Conservation (phyloP, 2,797 vertebrate genomes). For the Pseudochromis fuscus region DNA sequence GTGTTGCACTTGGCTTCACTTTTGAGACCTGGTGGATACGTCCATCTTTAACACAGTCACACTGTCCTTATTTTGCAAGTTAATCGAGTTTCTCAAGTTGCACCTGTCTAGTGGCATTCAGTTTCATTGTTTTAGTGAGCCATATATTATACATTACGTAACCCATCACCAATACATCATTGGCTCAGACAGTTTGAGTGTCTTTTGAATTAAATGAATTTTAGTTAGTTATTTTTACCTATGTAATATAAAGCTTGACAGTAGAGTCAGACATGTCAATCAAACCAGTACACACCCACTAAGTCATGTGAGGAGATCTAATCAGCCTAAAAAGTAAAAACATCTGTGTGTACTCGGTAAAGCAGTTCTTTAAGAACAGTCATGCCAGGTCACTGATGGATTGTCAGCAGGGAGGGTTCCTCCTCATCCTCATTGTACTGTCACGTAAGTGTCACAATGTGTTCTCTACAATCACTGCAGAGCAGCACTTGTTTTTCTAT, state of each 20-base stretch:
- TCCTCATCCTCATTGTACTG: not conserved
- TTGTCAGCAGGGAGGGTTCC: not conserved
- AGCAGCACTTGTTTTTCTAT: not conserved
- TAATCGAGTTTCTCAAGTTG: not conserved
- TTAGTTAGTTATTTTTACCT: not conserved
- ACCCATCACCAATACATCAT: not conserved
- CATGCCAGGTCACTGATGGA: not conserved
- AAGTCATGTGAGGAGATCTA: slow-evolving; percentile 2
- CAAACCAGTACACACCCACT: slow-evolving; percentile 18
- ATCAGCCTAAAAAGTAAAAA: slow-evolving; percentile 39
- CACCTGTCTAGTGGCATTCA: not conserved
- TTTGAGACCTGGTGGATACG: too few relatives aligned
- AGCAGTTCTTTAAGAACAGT: slow-evolving; percentile 18
- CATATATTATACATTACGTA: not conserved
- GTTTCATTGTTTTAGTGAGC: not conserved
- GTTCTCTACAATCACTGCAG: not conserved
- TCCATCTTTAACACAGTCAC: too few relatives aligned
- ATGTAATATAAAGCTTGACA: not conserved
- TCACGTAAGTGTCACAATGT: not conserved
- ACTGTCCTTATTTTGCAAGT: not conserved
- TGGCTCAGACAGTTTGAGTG: too few relatives aligned
- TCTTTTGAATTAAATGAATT: not conserved
- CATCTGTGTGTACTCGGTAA: not conserved
- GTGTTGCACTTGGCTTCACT: too few relatives aligned
- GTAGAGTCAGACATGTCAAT: slow-evolving; percentile 1